Conservation (phyloP, 2,113 vertebrate genomes). For the Cephalopholis sonnerati region DNA sequence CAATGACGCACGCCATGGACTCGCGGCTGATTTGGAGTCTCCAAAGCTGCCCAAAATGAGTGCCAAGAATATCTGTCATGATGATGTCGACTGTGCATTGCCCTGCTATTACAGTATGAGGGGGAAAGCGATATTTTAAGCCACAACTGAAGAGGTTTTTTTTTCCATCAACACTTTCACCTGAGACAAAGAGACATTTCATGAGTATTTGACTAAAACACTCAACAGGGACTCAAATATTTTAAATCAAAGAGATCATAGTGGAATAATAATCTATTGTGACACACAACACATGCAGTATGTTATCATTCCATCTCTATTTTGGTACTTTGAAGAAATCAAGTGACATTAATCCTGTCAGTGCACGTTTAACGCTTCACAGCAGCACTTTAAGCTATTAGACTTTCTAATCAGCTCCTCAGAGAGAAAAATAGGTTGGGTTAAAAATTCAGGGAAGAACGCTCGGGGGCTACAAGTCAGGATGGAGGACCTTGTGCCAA, state of each 20-base stretch:
- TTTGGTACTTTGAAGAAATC: conserved; percentile 61
- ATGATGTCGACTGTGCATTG: conserved; percentile 5
- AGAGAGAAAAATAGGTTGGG: conserved; percentile 8
- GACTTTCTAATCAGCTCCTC: conserved; percentile 42
- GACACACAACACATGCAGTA: conserved; percentile 7
- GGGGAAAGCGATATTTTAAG: neutral
- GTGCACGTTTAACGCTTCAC: conserved; percentile 60
- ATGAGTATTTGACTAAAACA: neutral
- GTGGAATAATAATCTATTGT: neutral
- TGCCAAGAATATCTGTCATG: conserved; percentile 26
- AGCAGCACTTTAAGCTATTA: conserved; percentile 52
- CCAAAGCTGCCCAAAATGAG: conserved; percentile 51
- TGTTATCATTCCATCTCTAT: conserved; percentile 38
- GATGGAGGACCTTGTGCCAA: conserved; percentile 22
- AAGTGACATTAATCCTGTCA: conserved; percentile 68
- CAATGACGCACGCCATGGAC: conserved; percentile 76
- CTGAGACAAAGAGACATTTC: neutral
- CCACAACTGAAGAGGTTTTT: neutral
- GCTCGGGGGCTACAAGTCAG: neutral
- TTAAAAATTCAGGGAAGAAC: neutral
- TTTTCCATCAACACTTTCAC: neutral
- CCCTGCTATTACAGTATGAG: neutral
- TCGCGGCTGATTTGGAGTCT: conserved; percentile 66
- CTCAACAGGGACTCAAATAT: neutral
- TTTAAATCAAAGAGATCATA: conserved; percentile 3